These are phyloP conservation scores for Archocentrus centrarchus DNA, from an alignment of 2,113 vertebrate genomes.

Conservation along the genomic window DNA sequence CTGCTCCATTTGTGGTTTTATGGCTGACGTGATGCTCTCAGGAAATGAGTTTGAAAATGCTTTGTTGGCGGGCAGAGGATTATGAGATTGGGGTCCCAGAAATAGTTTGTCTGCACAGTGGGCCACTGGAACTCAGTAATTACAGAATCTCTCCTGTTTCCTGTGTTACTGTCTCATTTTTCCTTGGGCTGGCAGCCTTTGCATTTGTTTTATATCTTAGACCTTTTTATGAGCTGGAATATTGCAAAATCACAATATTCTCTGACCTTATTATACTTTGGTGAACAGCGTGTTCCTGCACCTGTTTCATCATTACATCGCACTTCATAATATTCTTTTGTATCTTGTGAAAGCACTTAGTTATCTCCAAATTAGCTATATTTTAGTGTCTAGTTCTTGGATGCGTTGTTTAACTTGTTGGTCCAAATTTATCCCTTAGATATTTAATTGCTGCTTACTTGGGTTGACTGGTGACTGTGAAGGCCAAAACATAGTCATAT, in stretches of 20 bases:
- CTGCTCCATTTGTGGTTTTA: conserved; percentile 68
- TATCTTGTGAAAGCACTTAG: background rate
- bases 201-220: background rate
- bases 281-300: background rate
- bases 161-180: conserved; percentile 8
- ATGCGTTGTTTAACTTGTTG: background rate
- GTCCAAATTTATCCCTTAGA: background rate
- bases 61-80: conserved; percentile 67
- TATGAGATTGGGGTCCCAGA: conserved; percentile 65
- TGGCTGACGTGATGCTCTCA: conserved; percentile 52
- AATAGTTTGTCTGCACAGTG: conserved; percentile 58
- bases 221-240: background rate
- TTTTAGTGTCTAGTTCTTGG: background rate
- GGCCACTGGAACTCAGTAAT: conserved; percentile 52
- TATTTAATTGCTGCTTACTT: background rate
- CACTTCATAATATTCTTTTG: background rate
- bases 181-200: background rate
- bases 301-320: background rate
- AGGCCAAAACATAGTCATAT: background rate
- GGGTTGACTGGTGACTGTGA: background rate
- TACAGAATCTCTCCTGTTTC: conserved; percentile 45
- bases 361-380: background rate
- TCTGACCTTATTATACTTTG: background rate
- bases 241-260: background rate
- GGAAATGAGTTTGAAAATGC: conserved; percentile 71